A percentile compares a stretch with the other conserved stretches of the same genome.
Evolutionary conservation across 2,888 invertebrate species (phyloP).

Genomic region (Lottia scabra): DNA sequence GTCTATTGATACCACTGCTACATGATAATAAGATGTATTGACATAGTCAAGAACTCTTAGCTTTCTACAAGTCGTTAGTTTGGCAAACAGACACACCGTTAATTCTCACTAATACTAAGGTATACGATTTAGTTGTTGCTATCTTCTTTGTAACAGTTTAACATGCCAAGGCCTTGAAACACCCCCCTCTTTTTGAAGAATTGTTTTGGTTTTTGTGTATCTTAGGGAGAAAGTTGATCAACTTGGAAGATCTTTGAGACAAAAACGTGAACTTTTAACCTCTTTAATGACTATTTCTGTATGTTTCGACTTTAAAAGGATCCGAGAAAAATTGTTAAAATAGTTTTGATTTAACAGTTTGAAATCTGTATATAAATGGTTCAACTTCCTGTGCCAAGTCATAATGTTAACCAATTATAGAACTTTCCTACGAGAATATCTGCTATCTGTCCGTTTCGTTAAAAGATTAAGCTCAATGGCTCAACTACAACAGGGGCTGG

Average conservation of each 20-base stretch:
- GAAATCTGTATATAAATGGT: too few species aligned
- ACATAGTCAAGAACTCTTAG: slow-evolving; percentile 11
- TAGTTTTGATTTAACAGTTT: too few species aligned
- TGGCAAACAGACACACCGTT: background rate
- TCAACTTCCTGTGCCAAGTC: too few species aligned
- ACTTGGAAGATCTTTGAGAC: background rate
- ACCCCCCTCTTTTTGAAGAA: background rate
- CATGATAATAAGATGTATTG: slow-evolving; percentile 20
- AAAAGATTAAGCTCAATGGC: too few species aligned
- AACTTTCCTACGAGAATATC: too few species aligned
- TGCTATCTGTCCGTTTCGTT: too few species aligned
- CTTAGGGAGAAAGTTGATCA: background rate
- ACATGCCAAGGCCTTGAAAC: slow-evolving; percentile 3
- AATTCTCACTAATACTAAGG: background rate
- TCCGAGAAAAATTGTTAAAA: too few species aligned
- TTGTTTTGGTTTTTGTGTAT: slow-evolving; percentile 6
- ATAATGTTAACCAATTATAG: too few species aligned
- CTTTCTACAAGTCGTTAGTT: slow-evolving; percentile 1
- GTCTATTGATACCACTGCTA: slow-evolving; percentile 17
- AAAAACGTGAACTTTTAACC: background rate
- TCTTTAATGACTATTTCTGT: background rate
- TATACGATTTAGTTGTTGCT: slow-evolving; percentile 2
- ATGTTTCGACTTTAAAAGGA: too few species aligned
- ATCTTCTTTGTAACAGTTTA: background rate
- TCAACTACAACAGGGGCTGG: too few species aligned